A percentile compares a stretch with the other conserved stretches of the same genome.
Conservation (phyloP, 2,113 vertebrate genomes). For the Acrocephalus kingi region DNA sequence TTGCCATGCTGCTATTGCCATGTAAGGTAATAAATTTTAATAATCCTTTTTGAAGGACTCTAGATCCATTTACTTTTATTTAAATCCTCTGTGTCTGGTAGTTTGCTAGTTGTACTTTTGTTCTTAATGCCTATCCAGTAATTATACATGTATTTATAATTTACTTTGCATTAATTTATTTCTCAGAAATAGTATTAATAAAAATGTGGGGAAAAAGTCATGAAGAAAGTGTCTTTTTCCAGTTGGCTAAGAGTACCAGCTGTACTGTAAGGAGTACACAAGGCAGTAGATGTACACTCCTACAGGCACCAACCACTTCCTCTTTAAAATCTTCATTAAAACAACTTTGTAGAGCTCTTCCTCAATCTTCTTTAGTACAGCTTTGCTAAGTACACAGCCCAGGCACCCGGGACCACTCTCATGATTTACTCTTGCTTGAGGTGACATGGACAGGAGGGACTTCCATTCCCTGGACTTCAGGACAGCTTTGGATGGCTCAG, state of each 20-base stretch:
- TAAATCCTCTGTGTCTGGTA: not conserved
- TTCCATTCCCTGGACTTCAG: not conserved
- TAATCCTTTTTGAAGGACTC: not conserved
- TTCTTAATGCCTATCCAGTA: not conserved
- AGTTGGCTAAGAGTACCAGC: not conserved
- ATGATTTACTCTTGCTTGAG: not conserved
- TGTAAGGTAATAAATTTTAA: not conserved
- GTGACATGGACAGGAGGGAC: not conserved
- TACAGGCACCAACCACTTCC: not conserved
- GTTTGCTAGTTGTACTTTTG: not conserved
- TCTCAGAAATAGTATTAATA: not conserved
- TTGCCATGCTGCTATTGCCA: not conserved
- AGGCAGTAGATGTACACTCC: not conserved
- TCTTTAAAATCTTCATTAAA: not conserved
- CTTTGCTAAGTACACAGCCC: not conserved
- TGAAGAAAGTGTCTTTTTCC: not conserved
- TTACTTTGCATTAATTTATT: not conserved
- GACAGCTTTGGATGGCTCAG: not conserved
- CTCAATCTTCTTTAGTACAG: not conserved
- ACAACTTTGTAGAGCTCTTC: not conserved
- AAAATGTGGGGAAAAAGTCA: not conserved
- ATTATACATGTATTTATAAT: not conserved
- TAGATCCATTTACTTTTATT: not conserved
- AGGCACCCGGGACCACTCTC: not conserved
- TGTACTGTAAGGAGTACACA: not conserved